Conservation (phyloP, 2,888 invertebrate genomes). For the Nephrotoma guestfalica region DNA sequence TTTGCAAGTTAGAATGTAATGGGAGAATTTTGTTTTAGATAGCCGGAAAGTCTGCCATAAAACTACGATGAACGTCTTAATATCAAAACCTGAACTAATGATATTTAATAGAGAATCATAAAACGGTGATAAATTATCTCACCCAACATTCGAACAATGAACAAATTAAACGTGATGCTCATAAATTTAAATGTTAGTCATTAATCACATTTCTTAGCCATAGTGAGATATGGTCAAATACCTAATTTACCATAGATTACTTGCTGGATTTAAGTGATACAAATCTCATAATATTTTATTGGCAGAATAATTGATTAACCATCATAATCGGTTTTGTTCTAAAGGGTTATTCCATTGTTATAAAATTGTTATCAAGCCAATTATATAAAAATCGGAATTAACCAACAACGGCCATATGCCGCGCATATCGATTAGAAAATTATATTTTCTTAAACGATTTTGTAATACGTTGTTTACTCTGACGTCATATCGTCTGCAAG, state of each 20-base stretch:
- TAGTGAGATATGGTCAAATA: not conserved
- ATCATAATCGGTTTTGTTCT: not conserved
- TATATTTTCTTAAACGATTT: not conserved
- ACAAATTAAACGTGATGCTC: no score
- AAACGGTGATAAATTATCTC: no score
- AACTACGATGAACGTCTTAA: no score
- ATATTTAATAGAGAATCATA: no score
- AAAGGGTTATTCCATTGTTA: not conserved
- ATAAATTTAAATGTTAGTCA: no score
- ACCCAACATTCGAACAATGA: no score
- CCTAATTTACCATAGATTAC: not conserved
- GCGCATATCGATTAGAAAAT: not conserved
- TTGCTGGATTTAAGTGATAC: not conserved
- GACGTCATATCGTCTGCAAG: not conserved
- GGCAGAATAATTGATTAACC: not conserved
- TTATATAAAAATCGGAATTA: not conserved
- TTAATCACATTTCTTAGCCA: no score
- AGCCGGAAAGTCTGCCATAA: no score
- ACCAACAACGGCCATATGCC: not conserved
- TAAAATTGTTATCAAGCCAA: not conserved
- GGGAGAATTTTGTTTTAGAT: no score
- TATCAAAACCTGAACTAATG: no score
- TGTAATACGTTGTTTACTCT: not conserved
- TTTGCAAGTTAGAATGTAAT: no score
- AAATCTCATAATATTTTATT: not conserved